Percentiles rank a stretch among this genome's conserved stretches.
These are phyloP conservation scores for Jaculus jaculus DNA, from an alignment of 2,113 vertebrate genomes.

Conservation along the genomic window DNA sequence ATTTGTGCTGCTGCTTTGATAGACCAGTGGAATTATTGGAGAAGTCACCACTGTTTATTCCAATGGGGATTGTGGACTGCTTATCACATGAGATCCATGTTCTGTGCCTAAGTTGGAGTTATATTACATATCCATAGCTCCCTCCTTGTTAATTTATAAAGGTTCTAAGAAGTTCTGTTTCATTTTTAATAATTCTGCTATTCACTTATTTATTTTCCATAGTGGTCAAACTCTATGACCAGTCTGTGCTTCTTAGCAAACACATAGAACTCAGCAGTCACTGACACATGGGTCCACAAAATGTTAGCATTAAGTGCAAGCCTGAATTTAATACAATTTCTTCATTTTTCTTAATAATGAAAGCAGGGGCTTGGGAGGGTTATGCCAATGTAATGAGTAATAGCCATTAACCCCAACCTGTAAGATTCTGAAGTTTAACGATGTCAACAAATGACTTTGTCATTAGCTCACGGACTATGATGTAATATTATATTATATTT, in stretches of 20 bases:
- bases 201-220: slow-evolving; percentile 23
- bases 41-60: neutral
- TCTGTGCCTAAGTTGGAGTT: neutral
- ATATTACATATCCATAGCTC: neutral
- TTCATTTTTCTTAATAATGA: slow-evolving; percentile 37
- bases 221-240: neutral
- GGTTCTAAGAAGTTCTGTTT: neutral
- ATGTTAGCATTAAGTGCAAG: neutral
- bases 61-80: neutral
- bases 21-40: neutral
- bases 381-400: neutral
- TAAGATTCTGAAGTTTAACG: slow-evolving; percentile 35
- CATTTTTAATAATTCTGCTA: slow-evolving; percentile 13
- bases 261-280: neutral
- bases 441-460: neutral
- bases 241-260: neutral
- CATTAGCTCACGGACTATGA: slow-evolving; percentile 13
- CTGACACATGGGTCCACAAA: neutral
- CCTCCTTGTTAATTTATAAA: neutral
- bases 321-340: neutral
- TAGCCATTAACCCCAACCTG: neutral
- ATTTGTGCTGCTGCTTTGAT: slow-evolving; percentile 11
- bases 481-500: slow-evolving; percentile 22
- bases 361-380: slow-evolving; percentile 3
- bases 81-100: neutral